Evolutionary conservation across 2,113 vertebrate species (phyloP), one percentile per base, ranked within the genome.

Genomic region (Amphilophus citrinellus): DNA sequence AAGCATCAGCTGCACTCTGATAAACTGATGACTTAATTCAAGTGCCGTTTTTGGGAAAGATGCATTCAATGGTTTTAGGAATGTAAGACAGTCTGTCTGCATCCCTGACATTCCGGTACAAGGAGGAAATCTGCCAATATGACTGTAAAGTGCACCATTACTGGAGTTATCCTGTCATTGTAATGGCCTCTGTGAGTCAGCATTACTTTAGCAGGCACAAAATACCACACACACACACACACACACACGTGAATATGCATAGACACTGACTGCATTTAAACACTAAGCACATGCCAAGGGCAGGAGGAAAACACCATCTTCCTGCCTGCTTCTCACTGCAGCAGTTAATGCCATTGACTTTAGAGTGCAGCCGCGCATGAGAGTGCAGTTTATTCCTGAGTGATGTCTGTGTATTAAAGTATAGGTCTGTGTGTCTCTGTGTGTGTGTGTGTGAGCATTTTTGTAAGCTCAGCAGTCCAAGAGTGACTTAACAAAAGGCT

Each of bases 391-490:
- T 86, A 37, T 24, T 77, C 78, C 42, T 87, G 83, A 89, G 56
- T 84, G 85, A 88, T 50, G 14, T 77, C 9, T 79, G 39, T 42
- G 56, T 79, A 20, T 76, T 22, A 37, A 18, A 59, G 6, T 61
- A 2, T 47, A 3, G 24, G 27, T 24, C 32, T 53, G 61, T 62
- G 11, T 77, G 4, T 17, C 10, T 20, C n/a, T 22, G 22, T 22
- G 22, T 10, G 62, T 61, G 78, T 57, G 59, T 47, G 5, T 77
- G 53, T 66, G 47, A 60, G 57, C 9, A 11, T 79, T 91, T 89
- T 27, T 83, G 87, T 84, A 39, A 82, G 76, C 88, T 94, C 88
- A 92, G 90, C 88, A 92, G 84, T 91, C 87, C 44, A 79, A 78
- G 66, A 78, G 66, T 62, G 81, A 85, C 83, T 91, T 82, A n/a